These are phyloP conservation scores for Palythoa grandis DNA, from an alignment of 92 coral and sea anemone species.

Conservation along the genomic window DNA sequence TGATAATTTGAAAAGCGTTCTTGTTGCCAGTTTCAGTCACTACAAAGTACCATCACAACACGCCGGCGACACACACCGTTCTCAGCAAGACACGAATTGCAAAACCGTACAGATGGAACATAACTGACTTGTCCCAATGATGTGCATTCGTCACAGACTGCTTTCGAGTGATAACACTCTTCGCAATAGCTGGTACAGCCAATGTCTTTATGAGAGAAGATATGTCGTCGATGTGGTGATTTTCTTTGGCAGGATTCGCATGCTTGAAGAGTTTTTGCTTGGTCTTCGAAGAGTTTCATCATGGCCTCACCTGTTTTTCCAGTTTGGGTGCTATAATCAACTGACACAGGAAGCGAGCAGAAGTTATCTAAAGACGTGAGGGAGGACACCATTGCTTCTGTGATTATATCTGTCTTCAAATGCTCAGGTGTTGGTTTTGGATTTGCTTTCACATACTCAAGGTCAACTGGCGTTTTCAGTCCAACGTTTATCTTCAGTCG, in stretches of 20 bases:
- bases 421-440: slow-evolving; percentile 54
- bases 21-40: slow-evolving; percentile 61
- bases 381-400: slow-evolving; percentile 64
- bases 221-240: slow-evolving; percentile 24
- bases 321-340: slow-evolving; percentile 20
- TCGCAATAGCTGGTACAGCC: no score
- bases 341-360: slow-evolving; percentile 59
- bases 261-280: slow-evolving; percentile 40
- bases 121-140: no score
- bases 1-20: slow-evolving; percentile 42
- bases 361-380: slow-evolving; percentile 58
- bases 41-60: slow-evolving; percentile 58
- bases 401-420: slow-evolving; percentile 55
- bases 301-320: slow-evolving; percentile 57
- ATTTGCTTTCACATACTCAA: slow-evolving; percentile 32
- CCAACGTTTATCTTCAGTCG: slow-evolving; percentile 46
- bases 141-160: no score
- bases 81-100: slow-evolving; percentile 44
- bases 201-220: no score
- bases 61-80: slow-evolving; percentile 48
- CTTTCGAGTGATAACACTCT: no score
- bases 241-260: slow-evolving; percentile 40
- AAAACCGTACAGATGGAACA: slow-evolving; percentile 48
- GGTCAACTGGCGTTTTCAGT: slow-evolving; percentile 45
- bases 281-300: slow-evolving; percentile 32